Conservation (phyloP, 2,113 vertebrate species). For the Carollia perspicillata region DNA sequence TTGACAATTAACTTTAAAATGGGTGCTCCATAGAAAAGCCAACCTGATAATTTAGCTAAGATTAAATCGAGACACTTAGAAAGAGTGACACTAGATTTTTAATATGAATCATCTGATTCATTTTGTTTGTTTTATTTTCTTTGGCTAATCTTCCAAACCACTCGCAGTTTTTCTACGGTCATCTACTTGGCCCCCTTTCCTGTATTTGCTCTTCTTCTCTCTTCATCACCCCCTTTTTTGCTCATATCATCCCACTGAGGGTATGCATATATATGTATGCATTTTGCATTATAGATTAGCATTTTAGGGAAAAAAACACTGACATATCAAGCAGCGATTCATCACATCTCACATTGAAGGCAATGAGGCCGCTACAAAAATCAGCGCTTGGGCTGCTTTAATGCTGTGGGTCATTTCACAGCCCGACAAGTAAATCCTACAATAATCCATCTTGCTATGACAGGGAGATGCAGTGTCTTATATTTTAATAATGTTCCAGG, state of each 20-base stretch:
- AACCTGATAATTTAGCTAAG: not conserved
- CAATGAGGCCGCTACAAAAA: constrained; percentile 45
- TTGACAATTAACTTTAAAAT: not conserved
- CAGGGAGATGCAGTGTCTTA: constrained; percentile 5
- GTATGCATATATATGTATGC: not conserved
- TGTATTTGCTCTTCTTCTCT: not conserved
- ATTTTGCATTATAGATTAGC: not conserved
- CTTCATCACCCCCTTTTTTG: not conserved
- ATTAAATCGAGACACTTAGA: not conserved
- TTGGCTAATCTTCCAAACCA: not conserved
- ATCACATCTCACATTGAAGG: constrained; percentile 40
- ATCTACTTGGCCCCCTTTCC: not conserved
- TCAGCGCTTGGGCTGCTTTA: not conserved
- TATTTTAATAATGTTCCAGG: constrained; percentile 39
- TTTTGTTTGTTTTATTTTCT: not conserved
- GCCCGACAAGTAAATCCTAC: constrained; percentile 44
- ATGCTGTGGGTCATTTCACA: constrained; percentile 65
- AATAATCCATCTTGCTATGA: constrained; percentile 60
- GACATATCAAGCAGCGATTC: not conserved
- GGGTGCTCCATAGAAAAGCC: not conserved
- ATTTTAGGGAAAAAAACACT: not conserved
- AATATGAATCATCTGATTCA: not conserved
- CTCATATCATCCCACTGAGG: not conserved
- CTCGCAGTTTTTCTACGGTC: not conserved
- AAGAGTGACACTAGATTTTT: not conserved